Conservation (phyloP, 2,888 invertebrate species). For the Drosophila seclusa region DNA sequence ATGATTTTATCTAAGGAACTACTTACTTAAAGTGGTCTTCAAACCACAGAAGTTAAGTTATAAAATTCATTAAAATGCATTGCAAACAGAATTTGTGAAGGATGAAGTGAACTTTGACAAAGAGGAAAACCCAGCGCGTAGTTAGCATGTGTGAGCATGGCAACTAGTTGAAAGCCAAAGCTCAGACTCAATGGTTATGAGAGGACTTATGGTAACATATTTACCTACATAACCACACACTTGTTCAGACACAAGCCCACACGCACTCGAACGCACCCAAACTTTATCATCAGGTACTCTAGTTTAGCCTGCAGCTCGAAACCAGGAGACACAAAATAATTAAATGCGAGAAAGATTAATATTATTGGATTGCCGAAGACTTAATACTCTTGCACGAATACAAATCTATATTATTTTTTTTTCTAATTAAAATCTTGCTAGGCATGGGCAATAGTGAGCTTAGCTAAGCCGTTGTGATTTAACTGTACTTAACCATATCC, state of each 20-base stretch:
- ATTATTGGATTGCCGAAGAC: background rate
- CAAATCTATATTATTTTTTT: background rate
- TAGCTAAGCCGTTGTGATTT: background rate
- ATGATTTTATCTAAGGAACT: background rate
- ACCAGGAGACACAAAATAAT: conserved; percentile 25
- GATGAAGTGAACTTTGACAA: conserved; percentile 28
- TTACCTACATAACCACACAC: conserved; percentile 2
- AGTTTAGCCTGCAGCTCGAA: conserved; percentile 9
- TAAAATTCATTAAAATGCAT: conserved; percentile 13
- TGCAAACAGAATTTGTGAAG: conserved; percentile 15
- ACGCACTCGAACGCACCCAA: background rate
- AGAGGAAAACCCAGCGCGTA: conserved; percentile 31
- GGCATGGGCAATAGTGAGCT: background rate
- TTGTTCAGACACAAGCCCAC: background rate
- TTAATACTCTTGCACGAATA: conserved; percentile 1
- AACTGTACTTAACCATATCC: background rate
- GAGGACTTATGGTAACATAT: conserved; percentile 24
- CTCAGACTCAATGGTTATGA: conserved; percentile 16
- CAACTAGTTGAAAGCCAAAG: conserved; percentile 4
- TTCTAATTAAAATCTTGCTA: background rate
- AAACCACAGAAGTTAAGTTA: background rate
- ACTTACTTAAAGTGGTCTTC: background rate
- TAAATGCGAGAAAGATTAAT: background rate
- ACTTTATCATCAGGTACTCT: conserved; percentile 23
- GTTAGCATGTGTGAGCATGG: conserved; percentile 26